These are phyloP conservation scores for Conus betulinus DNA, from an alignment of 1,140 invertebrate species.

Conservation along the genomic window DNA sequence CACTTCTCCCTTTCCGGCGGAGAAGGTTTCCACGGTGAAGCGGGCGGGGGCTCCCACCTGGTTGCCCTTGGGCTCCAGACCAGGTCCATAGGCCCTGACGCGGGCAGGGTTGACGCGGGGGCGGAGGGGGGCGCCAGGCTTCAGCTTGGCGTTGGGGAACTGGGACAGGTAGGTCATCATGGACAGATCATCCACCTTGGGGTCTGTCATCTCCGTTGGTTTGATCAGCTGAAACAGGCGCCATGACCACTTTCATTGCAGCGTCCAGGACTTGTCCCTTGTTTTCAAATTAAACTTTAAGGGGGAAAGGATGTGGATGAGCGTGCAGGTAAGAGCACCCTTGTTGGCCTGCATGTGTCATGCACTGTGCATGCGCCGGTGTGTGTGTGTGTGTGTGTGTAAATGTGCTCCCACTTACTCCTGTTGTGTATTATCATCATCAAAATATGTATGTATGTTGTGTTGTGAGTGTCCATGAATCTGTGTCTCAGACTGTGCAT, in stretches of 20 bases:
- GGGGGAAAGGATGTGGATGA: not conserved
- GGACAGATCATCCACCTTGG: constrained; percentile 95
- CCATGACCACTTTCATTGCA: too few species aligned
- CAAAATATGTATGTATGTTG: not conserved
- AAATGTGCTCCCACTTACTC: too few species aligned
- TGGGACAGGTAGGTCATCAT: constrained; percentile 98
- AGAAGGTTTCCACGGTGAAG: constrained; percentile 93
- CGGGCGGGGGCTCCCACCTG: constrained; percentile 87
- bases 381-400: too few species aligned
- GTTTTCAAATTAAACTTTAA: too few species aligned
- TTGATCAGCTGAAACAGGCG: constrained; percentile 84
- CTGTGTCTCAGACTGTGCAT: not conserved
- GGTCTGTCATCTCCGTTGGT: constrained; percentile 94
- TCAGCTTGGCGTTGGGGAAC: constrained; percentile 93
- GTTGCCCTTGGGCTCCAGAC: constrained; percentile 86
- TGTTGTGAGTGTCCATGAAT: not conserved
- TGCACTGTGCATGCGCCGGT: not conserved
- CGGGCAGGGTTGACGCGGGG: constrained; percentile 87
- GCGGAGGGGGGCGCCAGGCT: constrained; percentile 88
- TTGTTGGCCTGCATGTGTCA: not conserved
- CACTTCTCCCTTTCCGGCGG: constrained; percentile 88
- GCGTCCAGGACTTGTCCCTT: too few species aligned
- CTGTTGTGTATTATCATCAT: not conserved
- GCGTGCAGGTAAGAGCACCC: not conserved
- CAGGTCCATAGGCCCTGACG: constrained; percentile 93